These are phyloP conservation scores for Orchesella flavescens DNA, from an alignment of 2,888 invertebrate genomes.

Conservation along the genomic window DNA sequence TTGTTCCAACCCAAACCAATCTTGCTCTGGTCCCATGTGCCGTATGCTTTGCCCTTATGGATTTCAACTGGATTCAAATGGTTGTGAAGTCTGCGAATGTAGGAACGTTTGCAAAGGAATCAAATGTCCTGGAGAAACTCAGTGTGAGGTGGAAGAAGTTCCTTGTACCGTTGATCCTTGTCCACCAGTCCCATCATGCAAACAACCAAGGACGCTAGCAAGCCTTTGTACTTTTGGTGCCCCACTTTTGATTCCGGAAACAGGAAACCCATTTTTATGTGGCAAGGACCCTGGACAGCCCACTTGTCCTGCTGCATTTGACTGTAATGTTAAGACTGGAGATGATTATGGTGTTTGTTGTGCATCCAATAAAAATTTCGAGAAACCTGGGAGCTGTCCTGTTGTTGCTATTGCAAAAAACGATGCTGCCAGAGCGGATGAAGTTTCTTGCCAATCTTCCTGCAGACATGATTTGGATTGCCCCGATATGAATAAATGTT, in stretches of 20 bases:
- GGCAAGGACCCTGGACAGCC: constrained; percentile 88
- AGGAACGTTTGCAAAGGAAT: constrained; percentile 76
- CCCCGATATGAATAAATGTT: constrained; percentile 87
- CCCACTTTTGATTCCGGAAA: constrained; percentile 81
- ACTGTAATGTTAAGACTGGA: constrained; percentile 85
- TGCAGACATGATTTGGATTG: constrained; percentile 85
- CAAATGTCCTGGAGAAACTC: constrained; percentile 74
- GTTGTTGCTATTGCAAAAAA: constrained; percentile 74
- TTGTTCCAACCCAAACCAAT: constrained; percentile 80
- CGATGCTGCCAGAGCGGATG: constrained; percentile 69
- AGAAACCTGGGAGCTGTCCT: constrained; percentile 87
- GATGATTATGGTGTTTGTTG: constrained; percentile 92
- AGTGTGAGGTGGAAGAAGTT: constrained; percentile 86
- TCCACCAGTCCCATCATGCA: constrained; percentile 89
- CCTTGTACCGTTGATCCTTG: constrained; percentile 86
- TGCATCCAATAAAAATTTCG: constrained; percentile 83
- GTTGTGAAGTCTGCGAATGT: constrained; percentile 84
- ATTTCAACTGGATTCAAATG: constrained; percentile 81
- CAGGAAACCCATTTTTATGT: constrained; percentile 86
- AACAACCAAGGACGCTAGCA: constrained; percentile 83
- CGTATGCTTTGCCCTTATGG: constrained; percentile 91
- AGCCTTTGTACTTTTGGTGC: constrained; percentile 86
- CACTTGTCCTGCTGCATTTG: constrained; percentile 86
- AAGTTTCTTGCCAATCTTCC: constrained; percentile 69
- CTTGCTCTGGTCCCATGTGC: constrained; percentile 87